These are phyloP conservation scores for Macquaria ambigua DNA, from an alignment of 2,113 vertebrate genomes.

Conservation along the genomic window DNA sequence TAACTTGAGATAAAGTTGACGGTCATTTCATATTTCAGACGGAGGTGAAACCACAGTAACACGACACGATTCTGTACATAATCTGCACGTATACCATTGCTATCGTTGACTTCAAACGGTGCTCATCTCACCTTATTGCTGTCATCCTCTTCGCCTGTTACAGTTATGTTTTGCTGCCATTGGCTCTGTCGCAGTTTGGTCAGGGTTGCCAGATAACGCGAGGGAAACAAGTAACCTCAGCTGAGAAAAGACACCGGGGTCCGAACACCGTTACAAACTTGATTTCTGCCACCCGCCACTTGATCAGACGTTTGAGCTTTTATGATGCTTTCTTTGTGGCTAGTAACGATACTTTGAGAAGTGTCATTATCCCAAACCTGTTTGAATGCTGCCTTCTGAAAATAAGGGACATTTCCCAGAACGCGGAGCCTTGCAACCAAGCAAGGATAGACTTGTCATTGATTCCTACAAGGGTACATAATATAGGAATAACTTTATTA, in stretches of 20 bases:
- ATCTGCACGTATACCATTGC: neutral
- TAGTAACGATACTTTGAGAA: neutral
- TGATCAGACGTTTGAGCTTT: neutral
- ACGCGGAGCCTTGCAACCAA: neutral
- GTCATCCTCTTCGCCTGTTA: constrained; percentile 80
- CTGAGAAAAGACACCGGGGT: constrained; percentile 14
- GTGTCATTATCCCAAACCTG: neutral
- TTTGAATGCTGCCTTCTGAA: neutral
- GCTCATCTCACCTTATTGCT: constrained; percentile 77
- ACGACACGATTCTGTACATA: neutral
- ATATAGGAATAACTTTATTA: neutral
- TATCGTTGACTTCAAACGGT: constrained; percentile 17
- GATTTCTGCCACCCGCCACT: neutral
- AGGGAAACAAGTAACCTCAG: constrained; percentile 63
- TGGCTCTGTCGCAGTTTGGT: constrained; percentile 84
- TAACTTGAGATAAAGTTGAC: constrained; percentile 74
- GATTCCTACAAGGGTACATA: neutral
- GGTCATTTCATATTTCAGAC: neutral
- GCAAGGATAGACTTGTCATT: neutral
- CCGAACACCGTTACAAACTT: neutral
- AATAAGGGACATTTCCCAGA: neutral
- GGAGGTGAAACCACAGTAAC: neutral
- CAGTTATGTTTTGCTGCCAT: constrained; percentile 79
- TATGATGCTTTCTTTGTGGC: neutral
- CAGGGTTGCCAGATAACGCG: constrained; percentile 77